Conservation (phyloP, 2,888 invertebrate species). For the Leptopilina syphax region DNA sequence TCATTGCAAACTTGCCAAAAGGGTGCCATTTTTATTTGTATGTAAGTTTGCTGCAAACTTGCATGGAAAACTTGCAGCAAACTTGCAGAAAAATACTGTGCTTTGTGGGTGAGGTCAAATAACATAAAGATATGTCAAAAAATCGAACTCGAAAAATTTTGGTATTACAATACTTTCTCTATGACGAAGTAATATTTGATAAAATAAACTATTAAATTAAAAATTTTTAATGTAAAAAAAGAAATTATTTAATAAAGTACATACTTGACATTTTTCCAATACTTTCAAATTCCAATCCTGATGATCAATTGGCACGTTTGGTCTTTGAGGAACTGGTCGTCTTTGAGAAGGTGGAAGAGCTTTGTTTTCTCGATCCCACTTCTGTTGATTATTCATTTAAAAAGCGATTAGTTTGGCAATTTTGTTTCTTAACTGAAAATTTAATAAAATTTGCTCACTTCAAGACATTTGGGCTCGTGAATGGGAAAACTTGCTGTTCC, state of each 20-base stretch:
- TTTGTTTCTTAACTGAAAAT: background rate
- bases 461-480: constrained; percentile 83
- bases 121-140: no score
- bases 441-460: constrained; percentile 74
- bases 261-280: constrained; percentile 79
- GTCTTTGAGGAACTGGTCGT: constrained; percentile 79
- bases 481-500: constrained; percentile 82
- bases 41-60: no score
- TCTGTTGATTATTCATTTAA: constrained; percentile 70
- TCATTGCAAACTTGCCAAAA: no score
- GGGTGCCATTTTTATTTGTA: no score
- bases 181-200: no score
- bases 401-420: background rate
- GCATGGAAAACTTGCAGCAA: no score
- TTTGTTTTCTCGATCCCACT: constrained; percentile 82
- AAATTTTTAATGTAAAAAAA: no score
- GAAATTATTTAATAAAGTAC: background rate
- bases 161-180: no score
- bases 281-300: constrained; percentile 79
- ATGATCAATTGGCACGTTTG: constrained; percentile 74
- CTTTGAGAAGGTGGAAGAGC: constrained; percentile 78
- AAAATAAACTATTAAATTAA: no score
- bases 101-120: no score
- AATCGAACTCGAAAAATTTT: no score
- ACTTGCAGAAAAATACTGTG: no score